Evolutionary conservation across 2,797 vertebrate species (phyloP).

Genomic region (Enteromius viviparus): DNA sequence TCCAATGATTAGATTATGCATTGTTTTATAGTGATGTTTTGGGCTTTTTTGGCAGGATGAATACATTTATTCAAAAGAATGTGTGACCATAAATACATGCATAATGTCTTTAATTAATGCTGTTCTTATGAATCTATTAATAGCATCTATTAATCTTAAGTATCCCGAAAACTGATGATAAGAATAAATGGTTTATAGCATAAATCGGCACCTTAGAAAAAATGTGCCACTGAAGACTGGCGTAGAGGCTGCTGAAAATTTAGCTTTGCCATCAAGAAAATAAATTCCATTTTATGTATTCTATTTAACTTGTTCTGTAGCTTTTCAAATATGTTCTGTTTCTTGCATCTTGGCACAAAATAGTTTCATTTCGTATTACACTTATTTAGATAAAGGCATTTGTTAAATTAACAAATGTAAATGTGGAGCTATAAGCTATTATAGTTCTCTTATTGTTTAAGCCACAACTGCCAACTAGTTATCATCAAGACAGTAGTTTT

Average conservation of each 20-base stretch:
- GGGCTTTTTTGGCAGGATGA: background rate
- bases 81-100: background rate
- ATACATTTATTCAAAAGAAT: background rate
- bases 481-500: constrained; percentile 16
- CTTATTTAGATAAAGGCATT: background rate
- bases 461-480: background rate
- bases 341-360: background rate
- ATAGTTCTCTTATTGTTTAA: constrained; percentile 2
- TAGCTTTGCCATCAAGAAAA: background rate
- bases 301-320: background rate
- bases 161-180: too few species aligned
- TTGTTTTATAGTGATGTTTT: background rate
- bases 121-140: background rate
- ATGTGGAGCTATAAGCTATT: background rate
- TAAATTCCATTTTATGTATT: background rate
- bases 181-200: too few species aligned
- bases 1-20: background rate
- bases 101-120: background rate
- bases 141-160: background rate
- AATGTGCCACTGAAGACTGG: background rate
- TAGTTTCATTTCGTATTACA: background rate
- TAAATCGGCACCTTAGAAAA: too few species aligned
- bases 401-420: background rate
- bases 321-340: background rate
- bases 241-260: background rate